Evolutionary conservation across 2,888 invertebrate species (phyloP).

Genomic region (Conchocele bisecta): DNA sequence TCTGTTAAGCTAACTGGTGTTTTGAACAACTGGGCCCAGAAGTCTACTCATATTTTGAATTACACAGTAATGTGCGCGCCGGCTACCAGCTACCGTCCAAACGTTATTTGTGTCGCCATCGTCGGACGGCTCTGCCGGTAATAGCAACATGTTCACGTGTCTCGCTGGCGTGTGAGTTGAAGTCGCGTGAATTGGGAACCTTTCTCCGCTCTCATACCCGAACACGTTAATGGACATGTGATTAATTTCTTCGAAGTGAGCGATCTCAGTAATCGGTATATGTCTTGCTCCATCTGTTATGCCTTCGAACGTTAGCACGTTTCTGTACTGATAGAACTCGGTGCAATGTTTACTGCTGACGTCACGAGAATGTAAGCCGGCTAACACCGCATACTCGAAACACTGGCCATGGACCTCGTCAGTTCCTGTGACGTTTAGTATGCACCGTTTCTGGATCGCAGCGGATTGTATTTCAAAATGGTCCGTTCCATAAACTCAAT

Average conservation of each 20-base stretch:
- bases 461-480: not conserved
- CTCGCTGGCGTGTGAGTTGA: not conserved
- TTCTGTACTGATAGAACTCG: not conserved
- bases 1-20: no score
- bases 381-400: constrained; percentile 9
- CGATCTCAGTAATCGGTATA: constrained; percentile 1
- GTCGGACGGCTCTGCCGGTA: not conserved
- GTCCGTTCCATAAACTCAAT: constrained; percentile 4
- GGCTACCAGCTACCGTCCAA: not conserved
- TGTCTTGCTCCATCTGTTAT: not conserved
- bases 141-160: constrained; percentile 9
- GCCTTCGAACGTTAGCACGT: not conserved
- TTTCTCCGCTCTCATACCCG: not conserved
- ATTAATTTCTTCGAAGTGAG: constrained; percentile 1
- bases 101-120: not conserved
- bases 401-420: not conserved
- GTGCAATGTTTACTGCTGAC: not conserved
- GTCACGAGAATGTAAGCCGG: not conserved
- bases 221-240: constrained; percentile 15
- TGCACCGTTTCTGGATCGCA: not conserved
- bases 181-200: constrained; percentile 1
- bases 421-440: constrained; percentile 8
- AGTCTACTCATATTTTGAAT: not conserved
- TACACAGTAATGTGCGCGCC: not conserved
- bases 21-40: no score